Percentiles rank a stretch among this genome's conserved stretches.
These are phyloP conservation scores for Oophaga pumilio DNA, from an alignment of 2,113 vertebrate genomes.

Conservation along the genomic window DNA sequence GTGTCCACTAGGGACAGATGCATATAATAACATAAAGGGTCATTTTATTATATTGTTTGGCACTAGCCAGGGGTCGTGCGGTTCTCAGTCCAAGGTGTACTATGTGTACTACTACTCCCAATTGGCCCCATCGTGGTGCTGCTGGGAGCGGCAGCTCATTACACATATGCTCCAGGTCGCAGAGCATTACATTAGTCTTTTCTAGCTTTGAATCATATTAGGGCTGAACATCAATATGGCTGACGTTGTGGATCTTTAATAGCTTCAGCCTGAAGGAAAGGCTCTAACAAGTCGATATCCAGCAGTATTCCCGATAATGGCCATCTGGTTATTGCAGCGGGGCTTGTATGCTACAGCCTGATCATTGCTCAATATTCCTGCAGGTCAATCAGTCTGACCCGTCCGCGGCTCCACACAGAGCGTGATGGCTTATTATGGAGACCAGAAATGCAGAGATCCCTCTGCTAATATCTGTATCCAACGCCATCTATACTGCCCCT, in stretches of 20 bases:
- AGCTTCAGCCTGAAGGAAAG: neutral
- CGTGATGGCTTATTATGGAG: neutral
- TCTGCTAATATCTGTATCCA: too few relatives aligned
- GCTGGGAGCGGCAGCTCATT: neutral
- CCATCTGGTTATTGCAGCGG: neutral
- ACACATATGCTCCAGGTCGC: neutral
- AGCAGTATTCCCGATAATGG: neutral
- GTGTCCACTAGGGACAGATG: too few relatives aligned
- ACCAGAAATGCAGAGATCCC: too few relatives aligned
- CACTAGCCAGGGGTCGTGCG: too few relatives aligned
- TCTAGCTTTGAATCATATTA: neutral
- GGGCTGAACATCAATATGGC: neutral
- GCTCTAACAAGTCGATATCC: conserved; percentile 4
- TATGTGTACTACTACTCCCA: neutral
- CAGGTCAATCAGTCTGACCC: neutral
- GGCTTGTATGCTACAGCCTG: neutral
- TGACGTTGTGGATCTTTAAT: neutral
- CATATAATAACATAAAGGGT: too few relatives aligned
- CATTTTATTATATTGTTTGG: too few relatives aligned
- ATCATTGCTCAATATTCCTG: conserved; percentile 1
- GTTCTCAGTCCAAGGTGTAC: too few relatives aligned
- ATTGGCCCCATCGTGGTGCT: neutral
- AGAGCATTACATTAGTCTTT: neutral
- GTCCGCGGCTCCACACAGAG: neutral
- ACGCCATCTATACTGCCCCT: too few relatives aligned